Base-by-base conservation (phyloP, 2,888 invertebrate species). In the Embidobia sp. region DNA sequence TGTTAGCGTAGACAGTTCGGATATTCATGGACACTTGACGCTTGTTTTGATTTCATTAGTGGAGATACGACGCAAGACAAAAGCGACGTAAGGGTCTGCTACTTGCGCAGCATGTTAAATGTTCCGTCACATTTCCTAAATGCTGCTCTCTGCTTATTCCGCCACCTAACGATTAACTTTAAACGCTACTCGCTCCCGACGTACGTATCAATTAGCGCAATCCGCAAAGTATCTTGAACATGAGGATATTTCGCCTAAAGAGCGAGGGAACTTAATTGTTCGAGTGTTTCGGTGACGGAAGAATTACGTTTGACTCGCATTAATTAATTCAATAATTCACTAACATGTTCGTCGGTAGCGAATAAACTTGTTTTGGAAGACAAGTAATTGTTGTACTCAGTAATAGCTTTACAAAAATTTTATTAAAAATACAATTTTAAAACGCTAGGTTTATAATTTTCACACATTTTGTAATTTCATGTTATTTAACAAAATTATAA, bases 31-130 rank as follows among this genome's bases (percentile, higher is more conserved):
- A 61, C 35, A 70, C 70, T 61, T 51, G 35, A 19, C 42, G 33
- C 44, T 51, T 61, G 70, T 70, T 70, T 70, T 70, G 70, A 70
- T 70, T 70, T 70, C 51, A 70, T 69, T 70, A 70, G 19, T 33
- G 51, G 19, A 44, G 46, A 69, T 59, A 59, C 42, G 11, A 59
- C 31, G 46, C 18, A 44, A 57, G 40, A 57, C 29, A 67, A 69
- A 59, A 59, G 42, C 57, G 37, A 35, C 49, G 16, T 46, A 49
- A 69, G 31, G 57, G 48, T 69, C 26, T 16, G 10, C 49, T 33
- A 40, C 40, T 57, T 46, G 15, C 40, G 29, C 37, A 40, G 19
- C 11, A 35, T 42, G 33, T 27, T 69, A 42, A 59, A 59, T 44
- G 69, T 53, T 27, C 46, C 44, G 42, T 48, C 40, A 46, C 53